A percentile compares a stretch with the other conserved stretches of the same genome.
phyloP scores from a whole-genome alignment of 2,888 invertebrate species.

The Myopa testacea region DNA sequence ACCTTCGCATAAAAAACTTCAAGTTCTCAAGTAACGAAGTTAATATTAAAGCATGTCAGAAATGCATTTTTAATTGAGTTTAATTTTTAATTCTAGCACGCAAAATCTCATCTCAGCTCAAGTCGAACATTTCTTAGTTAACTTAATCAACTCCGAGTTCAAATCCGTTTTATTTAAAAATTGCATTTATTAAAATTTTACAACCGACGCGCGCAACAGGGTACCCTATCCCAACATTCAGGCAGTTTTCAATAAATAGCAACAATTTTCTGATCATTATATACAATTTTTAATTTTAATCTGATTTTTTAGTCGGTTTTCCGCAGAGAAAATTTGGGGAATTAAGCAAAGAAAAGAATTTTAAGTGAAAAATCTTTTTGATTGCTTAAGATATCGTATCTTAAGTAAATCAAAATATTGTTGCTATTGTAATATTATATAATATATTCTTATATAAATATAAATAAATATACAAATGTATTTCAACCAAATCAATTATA shows the following conservation, averaged over 20 bases:
- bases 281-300: slow-evolving; percentile 7
- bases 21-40: slow-evolving; percentile 5
- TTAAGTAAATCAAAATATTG: slow-evolving; percentile 60
- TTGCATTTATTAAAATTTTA: neutral
- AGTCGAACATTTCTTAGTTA: slow-evolving; percentile 58
- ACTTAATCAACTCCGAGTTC: slow-evolving; percentile 3
- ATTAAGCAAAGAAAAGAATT: slow-evolving; percentile 64
- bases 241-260: slow-evolving; percentile 74
- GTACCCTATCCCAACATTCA: slow-evolving; percentile 99
- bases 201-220: slow-evolving; percentile 73
- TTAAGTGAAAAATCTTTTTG: slow-evolving; percentile 67
- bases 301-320: neutral
- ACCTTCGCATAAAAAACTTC: slow-evolving; percentile 36
- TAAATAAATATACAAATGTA: slow-evolving; percentile 35
- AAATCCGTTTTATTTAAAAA: slow-evolving; percentile 17
- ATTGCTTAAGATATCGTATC: slow-evolving; percentile 51
- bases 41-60: neutral
- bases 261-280: slow-evolving; percentile 60
- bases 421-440: slow-evolving; percentile 56
- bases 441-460: slow-evolving; percentile 36
- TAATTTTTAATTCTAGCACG: slow-evolving; percentile 26
- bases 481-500: slow-evolving; percentile 38
- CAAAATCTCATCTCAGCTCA: slow-evolving; percentile 60
- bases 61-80: neutral
- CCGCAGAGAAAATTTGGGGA: slow-evolving; percentile 5